Evolutionary conservation across 2,888 invertebrate species (phyloP), one percentile per base, ranked within the genome.

Genomic region (Sphecodes monilicornis): DNA sequence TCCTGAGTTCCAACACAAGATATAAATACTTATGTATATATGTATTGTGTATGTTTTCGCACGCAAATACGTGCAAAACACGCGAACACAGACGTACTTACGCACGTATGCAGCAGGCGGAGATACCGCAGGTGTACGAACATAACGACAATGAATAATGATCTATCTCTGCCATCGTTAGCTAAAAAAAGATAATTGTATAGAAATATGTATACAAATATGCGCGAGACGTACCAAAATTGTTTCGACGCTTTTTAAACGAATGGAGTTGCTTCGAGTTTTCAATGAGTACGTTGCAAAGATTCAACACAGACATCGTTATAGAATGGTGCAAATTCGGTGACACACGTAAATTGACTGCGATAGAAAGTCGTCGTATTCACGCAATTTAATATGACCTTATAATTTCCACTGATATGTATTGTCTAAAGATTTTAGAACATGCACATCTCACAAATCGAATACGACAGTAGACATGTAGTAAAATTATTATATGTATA

Each of bases 341-440:
- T 73, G 16, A 64, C 18, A 6, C 16, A 72, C 36, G 4, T 8
- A 68, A 82, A 26, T 50, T 64, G 13, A 60, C 11, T 29, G 8
- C 57, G 69, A 60, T 60, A 13, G 22, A 66, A 50, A 76, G 57
- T n/a, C 29, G 43, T 71, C 57, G 50, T 76, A 26, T 60, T 41
- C 29, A 13, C 41, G 32, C 26, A 54, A 79, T 60, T 60, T 74
- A 41, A 43, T 78, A 39, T 73, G 72, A 81, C 26, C 32, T 66
- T 60, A 54, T 29, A 26, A 54, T 73, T 46, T 72, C 73, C 57
- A 68, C 22, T 81, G 81, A 82, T 82, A 82, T 82, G 82, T 79
- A 82, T 79, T 70, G 41, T 79, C 32, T 54, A 79, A 82, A 64
- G 26, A 81, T 22, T 68, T 68, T 54, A 78, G 72, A 81, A 72